Evolutionary conservation across 2,113 vertebrate genomes (phyloP).

Genomic region (Charadrius vociferus): DNA sequence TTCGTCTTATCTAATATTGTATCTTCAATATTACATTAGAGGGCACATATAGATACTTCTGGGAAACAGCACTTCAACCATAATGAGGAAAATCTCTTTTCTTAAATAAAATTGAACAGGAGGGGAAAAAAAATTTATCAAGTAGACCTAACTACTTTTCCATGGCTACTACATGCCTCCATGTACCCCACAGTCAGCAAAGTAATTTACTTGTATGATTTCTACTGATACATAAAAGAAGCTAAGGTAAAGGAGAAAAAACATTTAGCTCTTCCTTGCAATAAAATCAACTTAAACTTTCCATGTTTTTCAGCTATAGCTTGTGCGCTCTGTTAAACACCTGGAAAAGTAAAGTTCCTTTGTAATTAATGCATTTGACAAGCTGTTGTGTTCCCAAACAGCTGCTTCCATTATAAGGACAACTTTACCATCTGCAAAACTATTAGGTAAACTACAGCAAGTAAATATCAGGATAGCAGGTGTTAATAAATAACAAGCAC

Average conservation of each 20-base stretch:
- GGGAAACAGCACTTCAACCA: background rate
- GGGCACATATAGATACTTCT: background rate
- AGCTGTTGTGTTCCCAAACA: constrained; percentile 60
- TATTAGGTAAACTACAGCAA: constrained; percentile 45
- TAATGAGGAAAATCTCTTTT: constrained; percentile 11
- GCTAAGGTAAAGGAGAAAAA: background rate
- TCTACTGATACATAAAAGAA: background rate
- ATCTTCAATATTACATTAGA: constrained; percentile 30
- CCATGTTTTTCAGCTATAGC: background rate
- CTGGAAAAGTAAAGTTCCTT: constrained; percentile 48
- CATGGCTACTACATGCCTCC: background rate
- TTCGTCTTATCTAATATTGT: background rate
- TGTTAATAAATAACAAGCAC: constrained; percentile 35
- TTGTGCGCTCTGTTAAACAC: background rate
- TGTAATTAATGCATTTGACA: constrained; percentile 56
- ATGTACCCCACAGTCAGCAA: background rate
- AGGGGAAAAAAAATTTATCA: background rate
- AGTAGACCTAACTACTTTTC: background rate
- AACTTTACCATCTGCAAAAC: constrained; percentile 59
- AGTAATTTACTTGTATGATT: background rate
- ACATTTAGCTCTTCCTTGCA: background rate
- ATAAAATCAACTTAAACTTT: background rate
- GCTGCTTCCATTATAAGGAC: constrained; percentile 55
- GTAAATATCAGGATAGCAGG: constrained; percentile 67
- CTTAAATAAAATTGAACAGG: background rate